Percentiles rank a stretch among this genome's conserved stretches.
Evolutionary conservation across 2,113 vertebrate species (phyloP).

Genomic region (Vimba vimba): DNA sequence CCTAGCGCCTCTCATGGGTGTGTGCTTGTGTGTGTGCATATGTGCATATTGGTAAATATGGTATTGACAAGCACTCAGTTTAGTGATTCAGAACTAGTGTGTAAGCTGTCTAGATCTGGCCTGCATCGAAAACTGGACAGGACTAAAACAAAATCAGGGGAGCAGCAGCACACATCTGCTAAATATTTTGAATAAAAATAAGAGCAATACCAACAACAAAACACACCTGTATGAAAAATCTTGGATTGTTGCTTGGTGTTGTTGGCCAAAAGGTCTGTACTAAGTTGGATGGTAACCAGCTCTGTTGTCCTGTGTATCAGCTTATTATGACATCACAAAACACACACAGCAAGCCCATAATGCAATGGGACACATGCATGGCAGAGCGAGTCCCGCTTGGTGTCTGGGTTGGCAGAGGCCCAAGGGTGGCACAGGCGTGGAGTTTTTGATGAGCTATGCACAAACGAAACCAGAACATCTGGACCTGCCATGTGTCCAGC

Average conservation of each 20-base stretch:
- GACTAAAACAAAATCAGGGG: neutral
- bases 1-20: slow-evolving; percentile 1
- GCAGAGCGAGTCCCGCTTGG: slow-evolving; percentile 60
- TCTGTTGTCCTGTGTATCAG: neutral
- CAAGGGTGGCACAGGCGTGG: slow-evolving; percentile 71
- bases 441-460: slow-evolving; percentile 83
- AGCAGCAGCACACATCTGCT: neutral
- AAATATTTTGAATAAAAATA: neutral
- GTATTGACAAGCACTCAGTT: slow-evolving; percentile 42
- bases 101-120: slow-evolving; percentile 44
- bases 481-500: slow-evolving; percentile 84
- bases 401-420: slow-evolving; percentile 69
- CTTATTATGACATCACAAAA: slow-evolving; percentile 37
- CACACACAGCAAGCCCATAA: slow-evolving; percentile 68
- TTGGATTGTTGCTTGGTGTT: neutral
- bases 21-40: slow-evolving; percentile 17
- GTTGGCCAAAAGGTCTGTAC: slow-evolving; percentile 6
- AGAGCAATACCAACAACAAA: neutral
- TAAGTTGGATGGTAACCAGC: slow-evolving; percentile 7
- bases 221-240: neutral
- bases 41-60: slow-evolving; percentile 1
- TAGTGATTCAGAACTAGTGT: slow-evolving; percentile 48
- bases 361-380: slow-evolving; percentile 69
- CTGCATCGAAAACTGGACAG: slow-evolving; percentile 8
- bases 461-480: slow-evolving; percentile 86